Evolutionary conservation across 2,113 vertebrate species (phyloP).

Genomic region (Podarcis cretensis): DNA sequence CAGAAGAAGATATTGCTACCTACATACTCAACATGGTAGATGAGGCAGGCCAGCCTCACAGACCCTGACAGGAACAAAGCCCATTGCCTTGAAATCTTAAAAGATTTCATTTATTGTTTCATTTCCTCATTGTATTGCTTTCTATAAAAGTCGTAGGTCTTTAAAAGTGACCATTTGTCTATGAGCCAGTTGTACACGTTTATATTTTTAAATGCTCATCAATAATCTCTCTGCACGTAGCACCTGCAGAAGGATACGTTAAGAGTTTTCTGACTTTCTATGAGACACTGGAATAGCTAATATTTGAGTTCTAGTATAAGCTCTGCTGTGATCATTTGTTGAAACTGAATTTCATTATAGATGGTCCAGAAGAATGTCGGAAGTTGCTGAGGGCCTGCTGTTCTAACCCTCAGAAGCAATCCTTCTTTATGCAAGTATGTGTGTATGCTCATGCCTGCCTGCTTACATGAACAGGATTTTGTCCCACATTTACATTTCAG

Average conservation of each 20-base stretch:
- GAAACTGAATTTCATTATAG: conserved; percentile 1
- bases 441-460: conserved; percentile 10
- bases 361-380: not conserved
- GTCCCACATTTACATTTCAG: conserved; percentile 47
- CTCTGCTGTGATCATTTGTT: conserved; percentile 36
- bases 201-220: conserved; percentile 40
- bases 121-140: conserved; percentile 52
- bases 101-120: conserved; percentile 43
- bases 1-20: conserved; percentile 91
- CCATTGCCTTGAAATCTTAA: conserved; percentile 31
- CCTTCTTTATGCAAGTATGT: conserved; percentile 4
- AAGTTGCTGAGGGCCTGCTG: not conserved
- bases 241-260: conserved; percentile 51
- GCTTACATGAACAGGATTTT: conserved; percentile 7
- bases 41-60: conserved; percentile 91
- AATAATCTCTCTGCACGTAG: conserved; percentile 50
- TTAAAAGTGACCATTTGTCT: conserved; percentile 25
- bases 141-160: conserved; percentile 56
- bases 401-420: conserved; percentile 18
- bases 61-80: conserved; percentile 77
- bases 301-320: not conserved
- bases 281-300: not conserved
- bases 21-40: conserved; percentile 98
- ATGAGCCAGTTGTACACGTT: conserved; percentile 17
- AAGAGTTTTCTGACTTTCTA: conserved; percentile 31